Percentiles rank a stretch among this genome's conserved stretches.
phyloP scores from a whole-genome alignment of 2,113 vertebrate species.

The Petrocephalus microphthalmus region DNA sequence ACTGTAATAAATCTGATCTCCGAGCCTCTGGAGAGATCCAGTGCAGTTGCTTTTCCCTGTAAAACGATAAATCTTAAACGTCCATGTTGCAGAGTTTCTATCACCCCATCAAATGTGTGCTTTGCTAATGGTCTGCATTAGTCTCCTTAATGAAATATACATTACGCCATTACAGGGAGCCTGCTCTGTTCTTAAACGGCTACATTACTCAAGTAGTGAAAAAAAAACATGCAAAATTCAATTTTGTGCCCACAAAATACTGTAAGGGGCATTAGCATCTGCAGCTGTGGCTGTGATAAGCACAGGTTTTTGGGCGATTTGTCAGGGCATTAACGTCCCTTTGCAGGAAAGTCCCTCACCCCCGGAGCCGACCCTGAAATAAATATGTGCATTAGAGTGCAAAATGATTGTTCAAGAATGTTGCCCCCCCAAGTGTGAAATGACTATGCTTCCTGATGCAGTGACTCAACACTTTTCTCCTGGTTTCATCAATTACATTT shows the following conservation, averaged over 20 bases:
- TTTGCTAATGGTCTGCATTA: slow-evolving; percentile 75
- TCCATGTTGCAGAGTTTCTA: slow-evolving; percentile 60
- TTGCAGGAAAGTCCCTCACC: slow-evolving; percentile 25
- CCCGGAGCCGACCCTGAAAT: background rate
- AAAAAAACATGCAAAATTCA: slow-evolving; percentile 73
- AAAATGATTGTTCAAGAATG: background rate
- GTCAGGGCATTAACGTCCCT: slow-evolving; percentile 42
- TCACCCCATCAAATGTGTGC: slow-evolving; percentile 47
- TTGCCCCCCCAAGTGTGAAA: background rate
- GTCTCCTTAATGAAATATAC: slow-evolving; percentile 75
- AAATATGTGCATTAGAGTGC: background rate
- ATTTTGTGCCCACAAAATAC: slow-evolving; percentile 54
- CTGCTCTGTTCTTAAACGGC: slow-evolving; percentile 45
- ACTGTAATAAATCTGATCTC: slow-evolving; percentile 43
- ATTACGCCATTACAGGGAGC: slow-evolving; percentile 67
- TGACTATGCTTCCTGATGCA: background rate
- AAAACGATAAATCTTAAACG: slow-evolving; percentile 65
- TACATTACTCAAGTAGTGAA: slow-evolving; percentile 47
- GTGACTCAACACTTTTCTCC: slow-evolving; percentile 4
- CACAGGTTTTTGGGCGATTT: slow-evolving; percentile 46
- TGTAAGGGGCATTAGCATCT: slow-evolving; percentile 31
- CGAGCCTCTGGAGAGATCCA: background rate
- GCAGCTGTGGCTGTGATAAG: slow-evolving; percentile 39
- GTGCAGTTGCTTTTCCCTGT: slow-evolving; percentile 50
- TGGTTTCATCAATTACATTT: slow-evolving; percentile 1